Evolutionary conservation across 2,797 vertebrate species (phyloP), one percentile per base, ranked within the genome.

Genomic region (Sebastes paucispinis): DNA sequence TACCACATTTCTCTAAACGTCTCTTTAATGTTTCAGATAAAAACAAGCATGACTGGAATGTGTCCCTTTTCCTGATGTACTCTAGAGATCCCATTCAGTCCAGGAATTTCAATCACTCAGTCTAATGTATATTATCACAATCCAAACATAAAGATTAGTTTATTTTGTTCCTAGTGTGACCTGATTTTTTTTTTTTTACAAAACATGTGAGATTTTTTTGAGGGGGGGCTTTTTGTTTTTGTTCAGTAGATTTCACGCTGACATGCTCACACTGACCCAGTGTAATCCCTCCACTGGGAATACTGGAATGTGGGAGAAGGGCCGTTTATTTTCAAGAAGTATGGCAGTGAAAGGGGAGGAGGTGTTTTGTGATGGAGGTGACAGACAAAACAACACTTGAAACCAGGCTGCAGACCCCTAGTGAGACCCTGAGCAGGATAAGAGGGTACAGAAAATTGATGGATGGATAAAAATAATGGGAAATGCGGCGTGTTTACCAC

Each of bases 271-370:
- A 1, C 60, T 74, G 55, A 71, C 60, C 63, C 69, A 4, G 18
- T 67, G 18, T 76, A 66, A 83, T 84, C 79, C 75, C 73, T 12
- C 18, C 72, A 50, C 18, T 78, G 85, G 87, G 88, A 87, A 81
- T 70, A 65, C 67, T 69, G 85, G 87, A 89, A 91, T 91, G 90
- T 77, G 54, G 69, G 66, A 60, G 54, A 72, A n/a, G 64, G 34
- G 27, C 31, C 77, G 58, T 81, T 88, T 87, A 14, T 88, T 80
- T 82, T 84, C 20, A 47, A 32, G 16, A 80, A 32, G 73, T 59
- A 75, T 76, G 69, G 55, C 77, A 69, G 75, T 25, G 39, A 77
- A 57, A 47, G 36, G 20, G 63, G 29, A 34, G 64, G 60, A 36
- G 27, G 68, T 25, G 32, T 6, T 59, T 10, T 2, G 3, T 9